Evolutionary conservation across 2,888 invertebrate species (phyloP).

Genomic region (Tridacna crocea): DNA sequence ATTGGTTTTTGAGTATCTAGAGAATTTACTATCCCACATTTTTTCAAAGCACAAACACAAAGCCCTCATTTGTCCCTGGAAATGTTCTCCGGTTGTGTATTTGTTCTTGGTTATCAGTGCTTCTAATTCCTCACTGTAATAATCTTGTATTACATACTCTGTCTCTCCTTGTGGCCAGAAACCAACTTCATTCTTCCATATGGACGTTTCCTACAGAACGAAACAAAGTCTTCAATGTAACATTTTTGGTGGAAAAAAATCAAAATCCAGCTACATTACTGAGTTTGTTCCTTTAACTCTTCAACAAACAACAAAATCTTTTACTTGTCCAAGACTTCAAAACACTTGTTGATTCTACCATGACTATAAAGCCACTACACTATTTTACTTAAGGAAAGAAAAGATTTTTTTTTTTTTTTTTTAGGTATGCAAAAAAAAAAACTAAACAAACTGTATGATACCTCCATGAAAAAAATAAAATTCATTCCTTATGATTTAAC

Average conservation of each 20-base stretch:
- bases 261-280: not conserved
- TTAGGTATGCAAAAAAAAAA: too few relatives aligned
- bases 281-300: too few relatives aligned
- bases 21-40: constrained; percentile 69
- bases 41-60: constrained; percentile 70
- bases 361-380: too few relatives aligned
- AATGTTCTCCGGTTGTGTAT: constrained; percentile 28
- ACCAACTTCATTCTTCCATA: constrained; percentile 73
- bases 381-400: too few relatives aligned
- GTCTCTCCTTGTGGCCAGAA: constrained; percentile 67
- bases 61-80: constrained; percentile 72
- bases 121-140: constrained; percentile 74
- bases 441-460: too few relatives aligned
- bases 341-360: too few relatives aligned
- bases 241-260: not conserved
- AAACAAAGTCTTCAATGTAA: not conserved
- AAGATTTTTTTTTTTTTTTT: too few relatives aligned
- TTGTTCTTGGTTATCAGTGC: constrained; percentile 68
- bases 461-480: too few relatives aligned
- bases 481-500: too few relatives aligned
- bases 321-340: too few relatives aligned
- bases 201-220: constrained; percentile 66
- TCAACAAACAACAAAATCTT: too few relatives aligned
- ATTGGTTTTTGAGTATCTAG: constrained; percentile 53
- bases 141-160: constrained; percentile 73